Evolutionary conservation across 2,113 vertebrate genomes (phyloP).

Genomic region (Spizaetus ornatus): DNA sequence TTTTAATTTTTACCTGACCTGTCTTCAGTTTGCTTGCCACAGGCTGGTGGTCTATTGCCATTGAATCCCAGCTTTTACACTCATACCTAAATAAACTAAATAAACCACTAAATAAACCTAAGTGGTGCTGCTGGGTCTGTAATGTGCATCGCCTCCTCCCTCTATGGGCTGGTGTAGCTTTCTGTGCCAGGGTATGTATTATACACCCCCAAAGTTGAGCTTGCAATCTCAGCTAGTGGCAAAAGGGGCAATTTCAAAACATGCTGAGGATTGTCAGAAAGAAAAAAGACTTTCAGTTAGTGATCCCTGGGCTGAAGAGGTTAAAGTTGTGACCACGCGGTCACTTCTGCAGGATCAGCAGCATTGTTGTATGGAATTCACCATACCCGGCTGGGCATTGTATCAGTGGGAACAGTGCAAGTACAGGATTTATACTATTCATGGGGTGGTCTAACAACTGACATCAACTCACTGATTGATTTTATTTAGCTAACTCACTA

Average conservation of each 20-base stretch:
- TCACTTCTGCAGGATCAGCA: constrained; percentile 48
- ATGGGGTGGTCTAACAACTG: constrained; percentile 36
- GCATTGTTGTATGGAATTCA: constrained; percentile 51
- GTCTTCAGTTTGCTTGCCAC: neutral
- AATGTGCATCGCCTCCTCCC: neutral
- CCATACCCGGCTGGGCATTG: constrained; percentile 27
- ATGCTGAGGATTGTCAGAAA: neutral
- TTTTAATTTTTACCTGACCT: neutral
- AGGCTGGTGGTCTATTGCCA: neutral
- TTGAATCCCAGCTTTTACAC: neutral
- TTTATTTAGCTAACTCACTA: neutral
- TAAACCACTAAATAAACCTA: neutral
- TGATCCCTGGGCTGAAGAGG: constrained; percentile 52
- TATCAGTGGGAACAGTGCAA: constrained; percentile 47
- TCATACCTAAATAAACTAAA: neutral
- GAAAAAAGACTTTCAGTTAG: constrained; percentile 45
- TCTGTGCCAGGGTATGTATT: neutral
- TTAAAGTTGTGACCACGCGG: constrained; percentile 51
- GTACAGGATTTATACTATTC: constrained; percentile 33
- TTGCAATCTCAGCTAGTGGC: neutral
- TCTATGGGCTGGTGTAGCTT: neutral
- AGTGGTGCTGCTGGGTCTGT: neutral
- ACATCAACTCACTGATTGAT: neutral
- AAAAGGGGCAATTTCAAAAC: neutral
- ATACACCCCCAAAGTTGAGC: neutral